Conservation (phyloP, 2,888 invertebrate species). For the Gymnocheta viridis region DNA sequence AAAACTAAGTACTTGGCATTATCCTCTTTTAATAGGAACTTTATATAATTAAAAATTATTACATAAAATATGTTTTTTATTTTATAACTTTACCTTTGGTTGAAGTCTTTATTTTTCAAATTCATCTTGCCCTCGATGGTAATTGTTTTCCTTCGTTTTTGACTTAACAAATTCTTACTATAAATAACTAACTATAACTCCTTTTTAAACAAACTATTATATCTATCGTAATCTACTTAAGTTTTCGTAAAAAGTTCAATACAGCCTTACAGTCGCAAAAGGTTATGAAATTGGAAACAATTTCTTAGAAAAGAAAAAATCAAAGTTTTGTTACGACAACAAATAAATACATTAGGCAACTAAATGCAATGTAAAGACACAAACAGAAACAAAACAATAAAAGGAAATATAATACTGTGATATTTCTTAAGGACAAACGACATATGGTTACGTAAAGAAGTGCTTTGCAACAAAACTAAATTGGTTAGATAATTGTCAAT, state of each 20-base stretch:
- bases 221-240: conserved; percentile 39
- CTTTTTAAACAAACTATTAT: conserved; percentile 5
- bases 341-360: conserved; percentile 43
- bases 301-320: conserved; percentile 2
- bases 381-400: conserved; percentile 14
- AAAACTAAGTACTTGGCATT: no score
- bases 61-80: not conserved
- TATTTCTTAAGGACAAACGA: conserved; percentile 37
- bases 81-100: no score
- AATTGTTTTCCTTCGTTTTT: not conserved
- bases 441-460: conserved; percentile 45
- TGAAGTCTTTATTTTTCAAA: not conserved
- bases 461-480: conserved; percentile 49
- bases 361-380: not conserved
- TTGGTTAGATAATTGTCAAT: conserved; percentile 68
- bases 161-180: not conserved
- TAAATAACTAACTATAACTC: conserved; percentile 24
- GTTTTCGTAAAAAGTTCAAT: conserved; percentile 33
- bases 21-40: not conserved
- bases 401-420: conserved; percentile 32
- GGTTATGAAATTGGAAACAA: conserved; percentile 64
- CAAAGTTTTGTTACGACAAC: conserved; percentile 12
- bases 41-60: not conserved
- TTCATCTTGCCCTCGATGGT: not conserved
- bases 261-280: conserved; percentile 54